A percentile compares a stretch with the other conserved stretches of the same genome.
Evolutionary conservation across 2,113 vertebrate genomes (phyloP).

Genomic region (Phycodurus eques): DNA sequence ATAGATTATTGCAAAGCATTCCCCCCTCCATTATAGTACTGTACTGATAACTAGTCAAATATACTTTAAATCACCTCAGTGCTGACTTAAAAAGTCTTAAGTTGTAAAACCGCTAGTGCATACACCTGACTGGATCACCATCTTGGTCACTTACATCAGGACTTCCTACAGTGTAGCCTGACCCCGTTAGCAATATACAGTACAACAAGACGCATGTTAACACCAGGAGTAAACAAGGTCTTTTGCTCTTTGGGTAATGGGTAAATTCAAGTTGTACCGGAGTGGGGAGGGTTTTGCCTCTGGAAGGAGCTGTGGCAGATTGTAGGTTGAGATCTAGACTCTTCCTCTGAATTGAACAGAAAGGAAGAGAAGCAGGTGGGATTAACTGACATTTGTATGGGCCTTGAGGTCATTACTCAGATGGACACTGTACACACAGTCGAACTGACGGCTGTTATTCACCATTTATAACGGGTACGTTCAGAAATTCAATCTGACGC

Average conservation of each 20-base stretch:
- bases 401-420: conserved; percentile 17
- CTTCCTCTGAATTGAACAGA: conserved; percentile 87
- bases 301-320: conserved; percentile 84
- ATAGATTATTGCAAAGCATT: too few relatives aligned
- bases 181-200: conserved; percentile 15
- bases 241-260: conserved; percentile 48
- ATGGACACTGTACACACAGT: conserved; percentile 22
- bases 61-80: too few relatives aligned
- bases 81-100: too few relatives aligned
- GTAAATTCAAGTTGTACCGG: conserved; percentile 83
- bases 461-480: not conserved
- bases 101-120: not conserved
- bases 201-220: conserved; percentile 41
- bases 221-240: conserved; percentile 40
- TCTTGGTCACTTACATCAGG: conserved; percentile 19
- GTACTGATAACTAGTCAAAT: too few relatives aligned
- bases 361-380: conserved; percentile 65
- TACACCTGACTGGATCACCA: conserved; percentile 28
- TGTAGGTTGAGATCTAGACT: conserved; percentile 86
- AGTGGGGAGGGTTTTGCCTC: conserved; percentile 93
- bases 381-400: conserved; percentile 56
- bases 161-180: conserved; percentile 32
- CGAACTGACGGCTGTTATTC: conserved; percentile 1
- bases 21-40: too few relatives aligned
- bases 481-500: too few relatives aligned